These are phyloP conservation scores for Pseudopipra pipra DNA, from an alignment of 2,113 vertebrate genomes.

Conservation along the genomic window DNA sequence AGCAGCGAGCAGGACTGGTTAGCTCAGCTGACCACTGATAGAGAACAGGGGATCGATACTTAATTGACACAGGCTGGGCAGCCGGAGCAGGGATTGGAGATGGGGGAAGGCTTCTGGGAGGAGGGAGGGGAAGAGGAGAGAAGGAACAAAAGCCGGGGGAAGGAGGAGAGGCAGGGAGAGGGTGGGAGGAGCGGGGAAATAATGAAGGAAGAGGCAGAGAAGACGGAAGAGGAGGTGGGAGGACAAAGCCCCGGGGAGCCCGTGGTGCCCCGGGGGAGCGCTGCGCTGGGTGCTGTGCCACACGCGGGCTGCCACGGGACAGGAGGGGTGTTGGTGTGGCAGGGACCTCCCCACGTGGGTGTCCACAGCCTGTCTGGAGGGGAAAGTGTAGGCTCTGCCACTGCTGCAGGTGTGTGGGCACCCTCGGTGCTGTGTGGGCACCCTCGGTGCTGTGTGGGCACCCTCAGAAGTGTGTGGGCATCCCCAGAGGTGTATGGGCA, in stretches of 20 bases:
- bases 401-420: neutral
- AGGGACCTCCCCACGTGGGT: accelerated
- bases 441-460: too few relatives aligned
- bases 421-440: neutral
- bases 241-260: neutral
- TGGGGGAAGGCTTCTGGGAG: conserved; percentile 35
- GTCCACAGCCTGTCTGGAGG: accelerated
- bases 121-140: conserved; percentile 52
- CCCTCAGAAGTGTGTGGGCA: too few relatives aligned
- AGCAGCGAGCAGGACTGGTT: conserved; percentile 63
- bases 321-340: accelerated
- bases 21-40: conserved; percentile 71
- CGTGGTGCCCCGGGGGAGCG: neutral
- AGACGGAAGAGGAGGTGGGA: neutral
- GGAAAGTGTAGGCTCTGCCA: neutral
- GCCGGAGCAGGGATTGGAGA: conserved; percentile 50
- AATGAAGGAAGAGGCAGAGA: conserved; percentile 2
- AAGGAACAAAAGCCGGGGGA: conserved; percentile 46
- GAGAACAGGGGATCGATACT: conserved; percentile 64
- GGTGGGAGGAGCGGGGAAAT: conserved; percentile 36
- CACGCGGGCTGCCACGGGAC: accelerated
- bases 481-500: too few relatives aligned
- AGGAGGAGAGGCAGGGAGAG: conserved; percentile 32
- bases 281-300: neutral
- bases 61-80: conserved; percentile 66